Conservation (phyloP, 2,888 invertebrate species). For the Falcaria lacertinaria region DNA sequence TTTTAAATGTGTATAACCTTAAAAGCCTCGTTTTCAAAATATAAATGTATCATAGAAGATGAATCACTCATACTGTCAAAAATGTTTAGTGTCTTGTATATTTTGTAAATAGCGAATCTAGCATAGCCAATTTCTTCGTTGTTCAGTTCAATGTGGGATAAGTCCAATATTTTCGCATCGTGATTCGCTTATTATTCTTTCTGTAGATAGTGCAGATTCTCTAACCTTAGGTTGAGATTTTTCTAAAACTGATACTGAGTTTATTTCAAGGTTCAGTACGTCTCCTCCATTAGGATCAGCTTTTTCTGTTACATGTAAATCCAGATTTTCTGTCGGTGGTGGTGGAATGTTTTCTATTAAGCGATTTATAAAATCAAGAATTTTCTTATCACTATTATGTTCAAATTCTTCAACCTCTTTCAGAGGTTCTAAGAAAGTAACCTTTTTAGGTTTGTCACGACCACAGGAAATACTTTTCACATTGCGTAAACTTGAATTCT, state of each 20-base stretch:
- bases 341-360: slow-evolving; percentile 57
- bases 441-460: background rate
- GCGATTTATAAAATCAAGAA: slow-evolving; percentile 51
- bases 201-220: slow-evolving; percentile 37
- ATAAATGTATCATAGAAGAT: slow-evolving; percentile 57
- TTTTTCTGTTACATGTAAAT: background rate
- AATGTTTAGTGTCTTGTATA: slow-evolving; percentile 49
- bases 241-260: no score
- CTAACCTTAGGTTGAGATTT: slow-evolving; percentile 30
- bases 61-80: slow-evolving; percentile 53
- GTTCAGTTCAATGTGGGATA: slow-evolving; percentile 30
- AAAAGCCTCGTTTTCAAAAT: slow-evolving; percentile 21
- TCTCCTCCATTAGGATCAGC: background rate
- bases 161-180: slow-evolving; percentile 37
- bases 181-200: slow-evolving; percentile 50
- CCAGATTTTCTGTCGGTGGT: slow-evolving; percentile 40
- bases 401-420: background rate
- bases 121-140: slow-evolving; percentile 48
- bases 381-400: slow-evolving; percentile 39
- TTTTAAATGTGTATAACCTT: slow-evolving; percentile 13
- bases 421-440: background rate
- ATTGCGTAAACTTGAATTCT: slow-evolving; percentile 27
- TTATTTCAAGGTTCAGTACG: no score
- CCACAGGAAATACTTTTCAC: slow-evolving; percentile 5
- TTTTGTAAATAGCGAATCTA: slow-evolving; percentile 60